Evolutionary conservation across 2,888 invertebrate species (phyloP), one percentile per base, ranked within the genome.

Genomic region (Dendrolimus houi): DNA sequence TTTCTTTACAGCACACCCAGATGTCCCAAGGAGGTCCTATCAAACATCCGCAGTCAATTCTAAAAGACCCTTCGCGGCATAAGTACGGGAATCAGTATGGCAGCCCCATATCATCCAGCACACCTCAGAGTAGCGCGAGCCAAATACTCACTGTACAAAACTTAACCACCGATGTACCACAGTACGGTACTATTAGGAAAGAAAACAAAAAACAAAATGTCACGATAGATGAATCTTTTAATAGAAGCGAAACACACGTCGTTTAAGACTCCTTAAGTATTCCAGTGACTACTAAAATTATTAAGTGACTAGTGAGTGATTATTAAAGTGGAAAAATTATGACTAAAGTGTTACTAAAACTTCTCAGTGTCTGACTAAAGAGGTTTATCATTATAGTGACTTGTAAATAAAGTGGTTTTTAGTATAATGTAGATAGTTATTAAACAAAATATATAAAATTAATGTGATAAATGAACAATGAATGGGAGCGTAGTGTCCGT

Each of bases 71-170:
- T 3, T 93, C 93, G 58, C 84, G 93, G 52, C 92, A 92, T 72
- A 91, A 92, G 70, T 92, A 92, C 62, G 89, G 88, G 42, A 91
- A 85, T 64, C 91, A 91, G 53, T 92, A 92, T 61, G 89, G 86
- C 6, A 91, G 87, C 69, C 88, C 87, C 0, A 72, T 87, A 55
- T 88, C 87, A 0, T 77, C 85, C 12, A 87, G 84, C 71, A 87
- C 83, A 54, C 92, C 83, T 53, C 91, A 81, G 65, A 84, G 73
- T 59, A 81, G 82, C 71, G 84, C 88, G 17, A 86, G 79, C 69
- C 93, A 93, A 74, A 93, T 93, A 63, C 83, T 93, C 1, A 93
- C 93, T 61, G 92, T 93, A 47, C 93, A 93, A 64, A 92, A 92
- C 67, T 76, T 92, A 12, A 85, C 90, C 0, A 81, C 84, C 0